These are phyloP conservation scores for Schizopygopsis malacanthus DNA, from an alignment of 2,797 vertebrate genomes.

Conservation along the genomic window DNA sequence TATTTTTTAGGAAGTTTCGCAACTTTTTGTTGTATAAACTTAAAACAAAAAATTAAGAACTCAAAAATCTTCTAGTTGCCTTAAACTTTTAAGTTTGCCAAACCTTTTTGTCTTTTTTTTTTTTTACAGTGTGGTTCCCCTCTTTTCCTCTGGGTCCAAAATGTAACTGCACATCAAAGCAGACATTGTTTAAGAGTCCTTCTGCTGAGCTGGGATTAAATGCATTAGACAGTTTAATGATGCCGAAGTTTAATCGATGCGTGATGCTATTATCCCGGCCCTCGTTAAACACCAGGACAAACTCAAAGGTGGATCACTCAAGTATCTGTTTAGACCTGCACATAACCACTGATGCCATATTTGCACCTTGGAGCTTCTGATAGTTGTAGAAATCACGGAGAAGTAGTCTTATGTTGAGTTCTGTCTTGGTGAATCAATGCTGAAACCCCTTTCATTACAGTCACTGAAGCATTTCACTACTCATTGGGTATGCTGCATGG, in stretches of 20 bases:
- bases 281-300: background rate
- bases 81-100: too few species aligned
- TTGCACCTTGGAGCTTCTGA: background rate
- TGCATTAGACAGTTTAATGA: background rate
- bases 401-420: background rate
- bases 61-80: too few species aligned
- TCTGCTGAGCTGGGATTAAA: background rate
- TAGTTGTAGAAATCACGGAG: background rate
- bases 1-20: too few species aligned
- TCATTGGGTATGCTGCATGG: background rate
- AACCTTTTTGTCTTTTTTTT: too few species aligned
- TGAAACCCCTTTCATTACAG: background rate
- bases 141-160: too few species aligned
- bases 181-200: background rate
- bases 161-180: too few species aligned
- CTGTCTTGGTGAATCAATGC: background rate
- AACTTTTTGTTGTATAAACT: too few species aligned
- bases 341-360: background rate
- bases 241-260: background rate
- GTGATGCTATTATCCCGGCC: background rate
- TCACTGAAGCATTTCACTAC: background rate
- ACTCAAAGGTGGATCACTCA: slow-evolving; percentile 1
- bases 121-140: too few species aligned
- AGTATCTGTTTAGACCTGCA: background rate
- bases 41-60: too few species aligned